Evolutionary conservation across 2,888 invertebrate species (phyloP).

Genomic region (Tiliacea citrago): DNA sequence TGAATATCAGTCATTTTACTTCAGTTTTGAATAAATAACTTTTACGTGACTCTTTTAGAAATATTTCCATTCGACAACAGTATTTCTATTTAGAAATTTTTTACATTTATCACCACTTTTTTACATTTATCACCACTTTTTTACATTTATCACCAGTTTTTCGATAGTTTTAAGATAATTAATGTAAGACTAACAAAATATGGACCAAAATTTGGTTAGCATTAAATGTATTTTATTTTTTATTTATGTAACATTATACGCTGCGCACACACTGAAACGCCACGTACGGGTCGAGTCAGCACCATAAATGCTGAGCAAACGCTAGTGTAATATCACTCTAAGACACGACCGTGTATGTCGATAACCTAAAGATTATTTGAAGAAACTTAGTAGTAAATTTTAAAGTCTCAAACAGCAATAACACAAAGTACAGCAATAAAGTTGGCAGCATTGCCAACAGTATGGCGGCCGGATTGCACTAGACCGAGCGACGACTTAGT

Average conservation of each 20-base stretch:
- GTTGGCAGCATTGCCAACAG: conserved; percentile 36
- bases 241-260: too few species aligned
- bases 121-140: too few species aligned
- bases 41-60: neutral
- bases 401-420: conserved; percentile 45
- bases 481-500: conserved; percentile 34
- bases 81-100: neutral
- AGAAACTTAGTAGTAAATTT: conserved; percentile 20
- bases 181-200: too few species aligned
- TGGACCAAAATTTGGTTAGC: too few species aligned
- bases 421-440: conserved; percentile 36
- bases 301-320: conserved; percentile 16
- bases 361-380: conserved; percentile 5
- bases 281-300: neutral
- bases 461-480: conserved; percentile 41
- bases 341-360: conserved; percentile 11
- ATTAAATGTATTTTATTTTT: too few species aligned
- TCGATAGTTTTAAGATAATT: too few species aligned
- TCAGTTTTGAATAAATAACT: neutral
- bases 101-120: neutral
- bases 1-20: neutral
- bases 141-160: too few species aligned
- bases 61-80: too few species aligned
- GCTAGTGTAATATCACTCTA: conserved; percentile 20
- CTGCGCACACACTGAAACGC: neutral